Percentiles rank a stretch among this genome's conserved stretches.
These are phyloP conservation scores for Syngnathus acus DNA, from an alignment of 2,797 vertebrate genomes.

Conservation along the genomic window DNA sequence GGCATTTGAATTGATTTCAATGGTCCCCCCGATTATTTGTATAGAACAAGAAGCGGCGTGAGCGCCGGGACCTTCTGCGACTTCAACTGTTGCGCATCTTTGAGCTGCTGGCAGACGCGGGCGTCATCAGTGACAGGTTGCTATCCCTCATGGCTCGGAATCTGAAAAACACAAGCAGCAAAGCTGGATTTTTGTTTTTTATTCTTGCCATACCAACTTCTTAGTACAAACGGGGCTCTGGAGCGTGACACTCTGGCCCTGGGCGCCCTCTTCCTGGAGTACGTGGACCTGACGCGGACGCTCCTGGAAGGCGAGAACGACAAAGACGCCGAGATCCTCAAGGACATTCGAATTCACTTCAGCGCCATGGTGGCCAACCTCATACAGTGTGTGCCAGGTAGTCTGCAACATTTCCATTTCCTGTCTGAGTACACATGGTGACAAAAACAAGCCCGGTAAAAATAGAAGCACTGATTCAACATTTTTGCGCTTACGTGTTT, in stretches of 20 bases:
- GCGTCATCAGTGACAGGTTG: constrained; percentile 96
- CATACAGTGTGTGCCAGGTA: constrained; percentile 97
- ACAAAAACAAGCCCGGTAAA: too few relatives aligned
- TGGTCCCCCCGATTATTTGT: not conserved
- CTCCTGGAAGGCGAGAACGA: constrained; percentile 95
- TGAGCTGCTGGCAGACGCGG: constrained; percentile 91
- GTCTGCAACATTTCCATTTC: not conserved
- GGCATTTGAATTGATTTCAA: not conserved
- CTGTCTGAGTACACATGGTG: not conserved
- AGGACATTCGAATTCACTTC: constrained; percentile 96
- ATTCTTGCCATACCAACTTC: not conserved
- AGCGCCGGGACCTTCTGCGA: constrained; percentile 86
- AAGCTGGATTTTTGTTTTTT: not conserved
- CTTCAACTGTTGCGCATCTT: constrained; percentile 92
- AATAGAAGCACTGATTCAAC: too few relatives aligned
- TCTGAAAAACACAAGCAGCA: not conserved
- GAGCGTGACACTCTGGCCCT: constrained; percentile 92
- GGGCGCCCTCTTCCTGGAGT: constrained; percentile 95
- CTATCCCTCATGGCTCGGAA: not conserved
- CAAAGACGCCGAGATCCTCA: constrained; percentile 94
- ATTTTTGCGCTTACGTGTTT: constrained; percentile 13
- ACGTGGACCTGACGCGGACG: constrained; percentile 94
- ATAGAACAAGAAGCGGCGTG: constrained; percentile 95
- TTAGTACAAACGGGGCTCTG: constrained; percentile 90
- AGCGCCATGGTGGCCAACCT: constrained; percentile 97